Percentiles rank a stretch among this genome's conserved stretches.
These are phyloP conservation scores for Scaptomyza caliginosa DNA, from an alignment of 2,888 invertebrate genomes.

Conservation along the genomic window DNA sequence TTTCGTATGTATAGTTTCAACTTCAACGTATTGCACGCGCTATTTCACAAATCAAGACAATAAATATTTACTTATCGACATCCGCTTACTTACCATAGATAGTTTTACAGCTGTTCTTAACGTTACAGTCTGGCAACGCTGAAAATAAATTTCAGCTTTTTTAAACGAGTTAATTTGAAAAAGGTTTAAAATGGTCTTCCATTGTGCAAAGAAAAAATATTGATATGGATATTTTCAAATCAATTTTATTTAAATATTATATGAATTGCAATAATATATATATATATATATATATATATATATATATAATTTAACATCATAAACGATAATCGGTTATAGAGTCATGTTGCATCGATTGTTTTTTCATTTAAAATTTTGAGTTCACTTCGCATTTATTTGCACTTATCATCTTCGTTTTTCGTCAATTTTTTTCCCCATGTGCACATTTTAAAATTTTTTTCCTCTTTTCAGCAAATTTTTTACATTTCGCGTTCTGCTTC, in stretches of 20 bases:
- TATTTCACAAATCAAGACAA: conserved; percentile 38
- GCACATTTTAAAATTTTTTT: not conserved
- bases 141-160: not conserved
- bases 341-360: no score
- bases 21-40: not conserved
- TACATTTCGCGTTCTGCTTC: conserved; percentile 1
- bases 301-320: no score
- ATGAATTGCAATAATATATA: no score
- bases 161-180: not conserved
- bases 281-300: no score
- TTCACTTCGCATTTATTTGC: no score
- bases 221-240: no score
- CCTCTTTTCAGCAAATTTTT: not conserved
- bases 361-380: no score
- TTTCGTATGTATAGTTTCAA: not conserved
- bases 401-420: no score
- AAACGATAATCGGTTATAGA: no score
- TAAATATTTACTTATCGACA: conserved; percentile 6
- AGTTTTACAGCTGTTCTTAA: not conserved
- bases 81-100: not conserved
- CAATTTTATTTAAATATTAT: no score
- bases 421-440: no score
- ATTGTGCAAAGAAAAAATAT: not conserved
- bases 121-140: conserved; percentile 1
- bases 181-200: not conserved